Evolutionary conservation across 2,113 vertebrate genomes (phyloP), one percentile per base, ranked within the genome.

Genomic region (Grantiella picta): DNA sequence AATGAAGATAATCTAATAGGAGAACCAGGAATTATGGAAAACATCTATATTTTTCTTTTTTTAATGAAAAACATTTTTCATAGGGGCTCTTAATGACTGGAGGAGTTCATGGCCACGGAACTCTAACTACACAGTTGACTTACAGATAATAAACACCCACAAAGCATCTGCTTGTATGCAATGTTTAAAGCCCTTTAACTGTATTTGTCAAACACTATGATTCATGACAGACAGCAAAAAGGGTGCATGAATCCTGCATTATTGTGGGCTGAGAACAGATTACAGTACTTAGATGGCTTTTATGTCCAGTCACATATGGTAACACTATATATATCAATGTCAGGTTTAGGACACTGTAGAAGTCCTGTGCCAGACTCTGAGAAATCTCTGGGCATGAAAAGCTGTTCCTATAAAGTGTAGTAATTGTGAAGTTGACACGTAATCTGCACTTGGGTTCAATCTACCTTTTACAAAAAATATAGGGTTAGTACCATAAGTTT

Each of bases 271-370:
- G 77, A 91, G 71, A 97, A 95, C 47, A 97, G 71, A 96, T 89
- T 85, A 76, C 45, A 84, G 72, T 89, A 89, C 82, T 96, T 95
- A 95, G 45, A 90, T 53, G 91, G 61, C 38, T 96, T 97, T 97
- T 85, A 76, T 79, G 64, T 78, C 84, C 10, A 38, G 25, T 82
- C 68, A 82, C 61, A 89, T 49, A 49, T 90, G 75, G 47, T 27
- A 59, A 65, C 64, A 49, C 35, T 70, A 49, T 75, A 64, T 69
- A 76, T 73, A 89, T 79, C 65, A 82, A 40, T 84, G 66, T 25
- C 69, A n/a, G 10, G 60, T 95, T 96, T 60, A 96, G 88, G 86
- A 87, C 56, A 78, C 38, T 15, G 6, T n/a, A 54, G 49, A 61
- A 11, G 18, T 36, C 10, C 10, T 89, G 40, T 72, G 47, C 15